Evolutionary conservation across 2,797 vertebrate genomes (phyloP).

Genomic region (Apodemus agrarius): DNA sequence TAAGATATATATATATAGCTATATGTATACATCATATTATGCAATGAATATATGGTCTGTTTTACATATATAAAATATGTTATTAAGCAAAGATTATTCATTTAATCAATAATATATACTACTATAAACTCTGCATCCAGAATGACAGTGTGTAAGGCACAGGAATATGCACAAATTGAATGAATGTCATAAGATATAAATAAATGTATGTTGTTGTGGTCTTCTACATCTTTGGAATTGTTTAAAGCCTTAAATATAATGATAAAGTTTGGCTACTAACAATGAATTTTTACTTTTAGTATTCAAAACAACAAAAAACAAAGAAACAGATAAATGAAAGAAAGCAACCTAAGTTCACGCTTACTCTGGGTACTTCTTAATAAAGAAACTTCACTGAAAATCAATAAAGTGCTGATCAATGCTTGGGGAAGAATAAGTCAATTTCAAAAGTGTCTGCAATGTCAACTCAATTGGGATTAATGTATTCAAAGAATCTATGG

Average conservation of each 20-base stretch:
- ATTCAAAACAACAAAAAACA: not conserved
- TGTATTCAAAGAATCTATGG: not conserved
- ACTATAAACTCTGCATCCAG: not conserved
- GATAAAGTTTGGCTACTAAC: not conserved
- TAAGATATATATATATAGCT: not conserved
- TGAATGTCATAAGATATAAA: not conserved
- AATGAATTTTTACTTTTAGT: not conserved
- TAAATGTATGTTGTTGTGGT: not conserved
- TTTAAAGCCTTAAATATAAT: not conserved
- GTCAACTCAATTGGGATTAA: not conserved
- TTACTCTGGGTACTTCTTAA: not conserved
- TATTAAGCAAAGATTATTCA: not conserved
- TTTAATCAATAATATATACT: not conserved
- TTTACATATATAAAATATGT: not conserved
- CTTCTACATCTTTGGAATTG: not conserved
- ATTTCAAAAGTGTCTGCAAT: not conserved
- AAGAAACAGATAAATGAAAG: not conserved
- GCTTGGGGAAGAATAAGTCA: accelerated
- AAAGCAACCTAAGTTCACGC: not conserved
- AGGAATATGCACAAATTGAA: not conserved
- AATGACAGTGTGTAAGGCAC: not conserved
- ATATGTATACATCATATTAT: not conserved
- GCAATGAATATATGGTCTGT: not conserved
- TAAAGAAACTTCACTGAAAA: not conserved
- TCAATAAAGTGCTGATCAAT: not conserved